Percentiles rank a stretch among this genome's conserved stretches.
Evolutionary conservation across 2,888 invertebrate genomes (phyloP).

Genomic region (Cordilura impudica): DNA sequence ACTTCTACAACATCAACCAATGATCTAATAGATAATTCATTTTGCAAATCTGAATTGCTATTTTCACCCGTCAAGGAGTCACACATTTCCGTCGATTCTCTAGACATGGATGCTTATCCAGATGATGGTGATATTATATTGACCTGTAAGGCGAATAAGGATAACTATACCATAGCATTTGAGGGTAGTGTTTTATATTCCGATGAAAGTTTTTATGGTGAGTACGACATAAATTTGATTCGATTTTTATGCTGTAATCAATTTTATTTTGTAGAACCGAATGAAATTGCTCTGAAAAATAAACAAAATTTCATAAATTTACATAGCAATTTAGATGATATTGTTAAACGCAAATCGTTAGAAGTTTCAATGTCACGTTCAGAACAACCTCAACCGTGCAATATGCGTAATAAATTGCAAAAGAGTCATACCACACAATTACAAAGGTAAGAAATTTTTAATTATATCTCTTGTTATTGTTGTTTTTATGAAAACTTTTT

Average conservation of each 20-base stretch:
- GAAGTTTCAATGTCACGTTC: slow-evolving; percentile 92
- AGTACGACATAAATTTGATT: slow-evolving; percentile 46
- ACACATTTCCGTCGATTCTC: slow-evolving; percentile 90
- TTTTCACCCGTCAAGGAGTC: slow-evolving; percentile 94
- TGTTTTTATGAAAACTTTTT: background rate
- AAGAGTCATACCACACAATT: slow-evolving; percentile 83
- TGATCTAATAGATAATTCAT: slow-evolving; percentile 88
- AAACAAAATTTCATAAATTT: slow-evolving; percentile 77
- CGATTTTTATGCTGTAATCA: background rate
- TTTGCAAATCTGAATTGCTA: slow-evolving; percentile 93
- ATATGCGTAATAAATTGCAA: slow-evolving; percentile 92
- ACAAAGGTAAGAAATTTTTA: slow-evolving; percentile 83
- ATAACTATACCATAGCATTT: slow-evolving; percentile 96
- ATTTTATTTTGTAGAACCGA: slow-evolving; percentile 71
- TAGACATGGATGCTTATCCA: slow-evolving; percentile 89
- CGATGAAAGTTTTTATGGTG: slow-evolving; percentile 87
- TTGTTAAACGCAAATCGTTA: slow-evolving; percentile 78
- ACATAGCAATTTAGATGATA: slow-evolving; percentile 77
- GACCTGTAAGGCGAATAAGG: slow-evolving; percentile 94
- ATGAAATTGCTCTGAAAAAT: slow-evolving; percentile 73
- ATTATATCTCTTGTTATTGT: slow-evolving; percentile 14
- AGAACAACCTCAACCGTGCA: slow-evolving; percentile 86
- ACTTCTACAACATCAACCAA: slow-evolving; percentile 78
- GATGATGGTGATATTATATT: slow-evolving; percentile 91
- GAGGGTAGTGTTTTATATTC: slow-evolving; percentile 93